Evolutionary conservation across 2,113 vertebrate species (phyloP).

Genomic region (Pedionomus torquatus): DNA sequence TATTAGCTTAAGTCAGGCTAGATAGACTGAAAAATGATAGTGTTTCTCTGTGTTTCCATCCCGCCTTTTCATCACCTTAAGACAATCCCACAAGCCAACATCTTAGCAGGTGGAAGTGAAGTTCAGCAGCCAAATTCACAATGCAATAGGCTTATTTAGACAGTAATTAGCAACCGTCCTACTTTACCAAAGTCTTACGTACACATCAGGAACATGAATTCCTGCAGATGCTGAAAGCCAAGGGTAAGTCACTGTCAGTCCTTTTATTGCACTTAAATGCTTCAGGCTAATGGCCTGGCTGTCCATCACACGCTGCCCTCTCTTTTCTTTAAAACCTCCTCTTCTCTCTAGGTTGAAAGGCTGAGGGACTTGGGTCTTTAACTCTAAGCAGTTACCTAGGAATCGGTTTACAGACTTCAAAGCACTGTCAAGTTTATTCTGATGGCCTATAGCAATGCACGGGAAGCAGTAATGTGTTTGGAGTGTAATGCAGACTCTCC

Average conservation of each 20-base stretch:
- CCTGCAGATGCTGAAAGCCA: neutral
- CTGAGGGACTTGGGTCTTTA: too few relatives aligned
- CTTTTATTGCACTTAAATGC: neutral
- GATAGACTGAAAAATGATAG: neutral
- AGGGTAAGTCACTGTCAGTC: neutral
- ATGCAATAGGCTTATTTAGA: neutral
- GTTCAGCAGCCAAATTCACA: too few relatives aligned
- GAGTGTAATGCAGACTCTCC: slow-evolving; percentile 53
- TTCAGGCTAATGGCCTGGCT: neutral
- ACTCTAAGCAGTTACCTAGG: neutral
- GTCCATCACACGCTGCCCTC: neutral
- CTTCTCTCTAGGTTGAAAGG: neutral
- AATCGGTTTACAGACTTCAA: slow-evolving; percentile 74
- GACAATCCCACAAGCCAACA: neutral
- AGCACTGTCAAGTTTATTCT: slow-evolving; percentile 64
- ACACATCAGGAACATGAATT: neutral
- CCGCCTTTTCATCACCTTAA: neutral
- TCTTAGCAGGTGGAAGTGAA: too few relatives aligned
- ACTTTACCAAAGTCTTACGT: neutral
- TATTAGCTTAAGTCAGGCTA: neutral
- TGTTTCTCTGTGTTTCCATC: neutral
- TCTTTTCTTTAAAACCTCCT: neutral
- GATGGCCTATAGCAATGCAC: neutral
- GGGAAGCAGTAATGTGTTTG: slow-evolving; percentile 18
- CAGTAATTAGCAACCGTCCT: neutral